Conservation (phyloP, 2,113 vertebrate species). For the Vulpes vulpes region DNA sequence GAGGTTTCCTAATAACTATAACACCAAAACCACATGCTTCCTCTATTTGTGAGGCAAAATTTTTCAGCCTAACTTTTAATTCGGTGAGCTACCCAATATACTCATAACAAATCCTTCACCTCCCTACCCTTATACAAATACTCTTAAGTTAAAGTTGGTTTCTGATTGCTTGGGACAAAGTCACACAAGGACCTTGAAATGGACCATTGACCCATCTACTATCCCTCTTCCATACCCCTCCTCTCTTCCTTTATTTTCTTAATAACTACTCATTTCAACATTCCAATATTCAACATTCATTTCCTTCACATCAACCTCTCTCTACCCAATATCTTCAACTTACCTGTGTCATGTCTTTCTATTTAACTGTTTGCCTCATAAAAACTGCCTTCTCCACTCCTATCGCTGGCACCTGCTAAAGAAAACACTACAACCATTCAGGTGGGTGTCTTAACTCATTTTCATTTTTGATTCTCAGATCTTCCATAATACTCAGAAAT, state of each 20-base stretch:
- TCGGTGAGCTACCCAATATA: neutral
- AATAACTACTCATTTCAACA: neutral
- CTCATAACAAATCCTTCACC: neutral
- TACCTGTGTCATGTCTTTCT: neutral
- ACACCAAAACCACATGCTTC: neutral
- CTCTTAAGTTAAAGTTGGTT: neutral
- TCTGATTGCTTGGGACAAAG: neutral
- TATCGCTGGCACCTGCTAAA: neutral
- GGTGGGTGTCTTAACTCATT: neutral
- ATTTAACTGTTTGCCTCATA: slow-evolving; percentile 27
- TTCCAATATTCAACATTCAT: neutral
- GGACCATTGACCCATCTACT: neutral
- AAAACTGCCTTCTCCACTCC: neutral
- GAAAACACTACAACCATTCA: neutral
- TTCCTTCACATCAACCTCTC: neutral
- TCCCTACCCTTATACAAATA: neutral
- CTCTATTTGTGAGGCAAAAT: neutral
- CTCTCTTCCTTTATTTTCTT: neutral
- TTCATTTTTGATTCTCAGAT: slow-evolving; percentile 28
- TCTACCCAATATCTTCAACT: neutral
- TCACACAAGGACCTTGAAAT: neutral
- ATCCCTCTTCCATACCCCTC: neutral
- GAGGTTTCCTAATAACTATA: neutral
- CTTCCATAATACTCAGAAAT: neutral
- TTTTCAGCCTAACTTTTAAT: neutral